These are phyloP conservation scores for Plumapathes pennacea DNA, from an alignment of 92 coral and sea anemone species.

Conservation along the genomic window DNA sequence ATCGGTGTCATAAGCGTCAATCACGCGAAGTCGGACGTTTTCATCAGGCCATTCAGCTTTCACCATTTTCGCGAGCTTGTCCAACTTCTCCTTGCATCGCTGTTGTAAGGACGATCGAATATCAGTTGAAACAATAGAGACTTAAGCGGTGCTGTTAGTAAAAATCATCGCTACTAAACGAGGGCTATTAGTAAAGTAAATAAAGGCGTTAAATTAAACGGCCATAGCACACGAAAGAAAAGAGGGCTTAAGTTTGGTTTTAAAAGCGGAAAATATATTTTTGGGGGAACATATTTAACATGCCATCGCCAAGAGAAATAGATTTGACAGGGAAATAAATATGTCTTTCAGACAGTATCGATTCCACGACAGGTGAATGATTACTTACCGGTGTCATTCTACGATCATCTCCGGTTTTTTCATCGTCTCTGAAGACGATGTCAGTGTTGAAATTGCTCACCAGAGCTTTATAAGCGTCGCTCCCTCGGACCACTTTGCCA, in stretches of 20 bases:
- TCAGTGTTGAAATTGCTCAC: conserved; percentile 48
- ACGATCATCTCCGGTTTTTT: conserved; percentile 54
- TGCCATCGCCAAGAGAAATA: too few species aligned
- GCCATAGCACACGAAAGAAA: too few species aligned
- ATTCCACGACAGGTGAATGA: not conserved
- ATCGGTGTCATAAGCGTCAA: conserved; percentile 64
- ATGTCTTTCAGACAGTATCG: not conserved
- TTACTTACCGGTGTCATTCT: conserved; percentile 80
- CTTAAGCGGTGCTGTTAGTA: too few species aligned
- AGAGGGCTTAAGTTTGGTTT: not conserved
- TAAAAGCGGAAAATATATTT: too few species aligned
- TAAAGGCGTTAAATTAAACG: too few species aligned
- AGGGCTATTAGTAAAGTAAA: too few species aligned
- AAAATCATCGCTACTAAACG: too few species aligned
- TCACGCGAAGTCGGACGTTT: conserved; percentile 56
- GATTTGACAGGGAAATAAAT: too few species aligned
- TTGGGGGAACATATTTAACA: too few species aligned
- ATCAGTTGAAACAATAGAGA: not conserved
- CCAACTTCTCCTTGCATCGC: conserved; percentile 65
- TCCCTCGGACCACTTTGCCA: conserved; percentile 48
- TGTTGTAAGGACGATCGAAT: conserved; percentile 4
- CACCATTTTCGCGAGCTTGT: conserved; percentile 33
- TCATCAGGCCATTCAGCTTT: conserved; percentile 43
- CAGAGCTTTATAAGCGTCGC: conserved; percentile 57
- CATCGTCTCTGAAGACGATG: conserved; percentile 68